These are phyloP conservation scores for Gouania willdenowi DNA, from an alignment of 2,797 vertebrate species.

Conservation along the genomic window DNA sequence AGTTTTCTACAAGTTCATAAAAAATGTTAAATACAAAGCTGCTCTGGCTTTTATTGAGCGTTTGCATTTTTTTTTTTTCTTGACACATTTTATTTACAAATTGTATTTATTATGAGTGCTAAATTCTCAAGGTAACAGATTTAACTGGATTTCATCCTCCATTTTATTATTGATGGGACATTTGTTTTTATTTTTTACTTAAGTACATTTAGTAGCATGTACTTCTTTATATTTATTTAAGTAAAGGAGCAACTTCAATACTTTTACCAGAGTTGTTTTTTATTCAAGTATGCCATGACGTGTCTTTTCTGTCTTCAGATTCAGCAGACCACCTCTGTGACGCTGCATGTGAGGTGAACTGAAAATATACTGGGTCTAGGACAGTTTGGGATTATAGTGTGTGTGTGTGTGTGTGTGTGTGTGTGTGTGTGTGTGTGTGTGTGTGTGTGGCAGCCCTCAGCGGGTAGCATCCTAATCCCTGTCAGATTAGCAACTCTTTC, in stretches of 20 bases:
- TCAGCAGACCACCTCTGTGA: slow-evolving; percentile 21
- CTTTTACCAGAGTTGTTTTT: no score
- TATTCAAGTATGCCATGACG: slow-evolving; percentile 3
- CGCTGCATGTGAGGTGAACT: slow-evolving; percentile 12
- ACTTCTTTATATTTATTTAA: no score
- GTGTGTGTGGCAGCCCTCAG: slow-evolving; percentile 17
- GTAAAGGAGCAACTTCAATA: not conserved
- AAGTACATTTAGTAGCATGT: no score
- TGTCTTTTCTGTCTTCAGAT: slow-evolving; percentile 12
- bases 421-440: slow-evolving; percentile 1
- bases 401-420: slow-evolving; percentile 12
- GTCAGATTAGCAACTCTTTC: slow-evolving; percentile 41
- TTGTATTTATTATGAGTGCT: no score
- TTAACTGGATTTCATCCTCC: no score
- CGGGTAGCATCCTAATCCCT: slow-evolving; percentile 44
- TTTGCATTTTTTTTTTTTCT: no score
- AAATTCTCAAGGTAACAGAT: no score
- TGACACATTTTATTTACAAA: no score
- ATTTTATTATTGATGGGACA: no score
- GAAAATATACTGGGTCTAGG: slow-evolving; percentile 38
- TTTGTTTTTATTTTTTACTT: no score
- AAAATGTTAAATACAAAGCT: not conserved
- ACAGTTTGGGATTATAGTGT: slow-evolving; percentile 47
- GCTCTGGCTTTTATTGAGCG: no score
- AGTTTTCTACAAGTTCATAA: no score